phyloP scores from a whole-genome alignment of 2,113 vertebrate genomes.

The Ptilorrhoa leucosticta region DNA sequence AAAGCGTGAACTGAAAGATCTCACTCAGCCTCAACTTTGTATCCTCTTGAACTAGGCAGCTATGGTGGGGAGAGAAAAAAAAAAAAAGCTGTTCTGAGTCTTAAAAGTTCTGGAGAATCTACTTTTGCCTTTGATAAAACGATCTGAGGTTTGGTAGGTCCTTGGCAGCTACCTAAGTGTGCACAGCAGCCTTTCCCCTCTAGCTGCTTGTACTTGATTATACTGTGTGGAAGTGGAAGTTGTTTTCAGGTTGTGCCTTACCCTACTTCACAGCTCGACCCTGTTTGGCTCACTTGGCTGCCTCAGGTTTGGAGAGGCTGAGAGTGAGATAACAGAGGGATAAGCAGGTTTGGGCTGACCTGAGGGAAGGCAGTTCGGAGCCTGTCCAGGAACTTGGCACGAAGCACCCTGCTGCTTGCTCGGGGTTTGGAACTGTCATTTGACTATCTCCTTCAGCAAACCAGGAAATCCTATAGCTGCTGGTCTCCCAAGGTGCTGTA shows the following conservation, averaged over 20 bases:
- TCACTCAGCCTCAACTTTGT: neutral
- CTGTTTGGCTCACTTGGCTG: neutral
- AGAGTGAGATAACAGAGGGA: neutral
- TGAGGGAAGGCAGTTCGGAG: accelerated
- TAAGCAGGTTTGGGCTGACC: neutral
- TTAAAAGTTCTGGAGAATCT: neutral
- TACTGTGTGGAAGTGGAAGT: neutral
- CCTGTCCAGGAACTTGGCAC: neutral
- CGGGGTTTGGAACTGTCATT: accelerated
- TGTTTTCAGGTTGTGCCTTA: neutral
- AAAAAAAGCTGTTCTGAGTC: neutral
- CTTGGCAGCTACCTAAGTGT: neutral
- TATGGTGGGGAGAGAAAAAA: accelerated
- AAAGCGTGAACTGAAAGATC: neutral
- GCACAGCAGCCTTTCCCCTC: neutral
- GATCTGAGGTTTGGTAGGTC: neutral
- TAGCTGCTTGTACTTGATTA: neutral
- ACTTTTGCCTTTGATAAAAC: neutral
- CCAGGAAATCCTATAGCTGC: neutral
- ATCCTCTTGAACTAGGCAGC: neutral
- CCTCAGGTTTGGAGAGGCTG: neutral
- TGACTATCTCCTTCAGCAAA: neutral
- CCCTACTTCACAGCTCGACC: neutral
- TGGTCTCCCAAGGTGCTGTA: neutral
- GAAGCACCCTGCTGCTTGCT: neutral